Percentiles rank a stretch among this genome's conserved stretches.
These are phyloP conservation scores for Amblyteles armatorius DNA, from an alignment of 2,888 invertebrate genomes.

Conservation along the genomic window DNA sequence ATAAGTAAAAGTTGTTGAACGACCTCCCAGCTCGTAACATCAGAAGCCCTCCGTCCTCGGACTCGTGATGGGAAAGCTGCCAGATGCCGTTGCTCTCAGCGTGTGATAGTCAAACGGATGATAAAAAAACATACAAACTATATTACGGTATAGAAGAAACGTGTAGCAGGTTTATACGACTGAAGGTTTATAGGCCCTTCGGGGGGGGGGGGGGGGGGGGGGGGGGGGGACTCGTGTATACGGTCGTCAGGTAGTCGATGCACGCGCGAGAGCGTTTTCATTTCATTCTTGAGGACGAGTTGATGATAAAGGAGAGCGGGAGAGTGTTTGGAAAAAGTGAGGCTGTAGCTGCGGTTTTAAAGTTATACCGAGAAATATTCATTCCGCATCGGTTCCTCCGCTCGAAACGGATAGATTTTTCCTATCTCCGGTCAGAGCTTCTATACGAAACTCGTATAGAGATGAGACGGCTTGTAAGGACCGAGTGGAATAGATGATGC, in stretches of 20 bases:
- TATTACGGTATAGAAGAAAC: neutral
- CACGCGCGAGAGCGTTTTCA: slow-evolving; percentile 31
- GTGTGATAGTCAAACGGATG: slow-evolving; percentile 4
- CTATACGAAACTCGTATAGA: neutral
- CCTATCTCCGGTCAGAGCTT: neutral
- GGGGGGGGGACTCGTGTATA: neutral
- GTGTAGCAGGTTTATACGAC: slow-evolving; percentile 5
- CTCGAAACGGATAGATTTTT: slow-evolving; percentile 6
- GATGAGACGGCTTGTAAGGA: neutral
- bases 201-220: neutral
- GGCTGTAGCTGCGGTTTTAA: too few species aligned
- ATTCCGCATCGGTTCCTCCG: neutral
- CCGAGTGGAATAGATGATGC: neutral
- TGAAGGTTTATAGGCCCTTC: slow-evolving; percentile 45
- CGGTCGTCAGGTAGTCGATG: slow-evolving; percentile 37
- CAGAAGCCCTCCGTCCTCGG: neutral
- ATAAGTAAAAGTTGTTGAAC: slow-evolving; percentile 28
- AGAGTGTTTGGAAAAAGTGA: too few species aligned
- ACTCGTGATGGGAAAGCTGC: slow-evolving; percentile 9
- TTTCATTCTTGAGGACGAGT: slow-evolving; percentile 32
- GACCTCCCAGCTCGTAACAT: neutral
- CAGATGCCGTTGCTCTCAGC: slow-evolving; percentile 30
- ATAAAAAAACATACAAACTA: neutral
- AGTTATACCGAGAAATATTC: neutral
- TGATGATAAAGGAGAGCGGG: neutral